Conservation (phyloP, 2,113 vertebrate genomes). For the Thermophis baileyi region DNA sequence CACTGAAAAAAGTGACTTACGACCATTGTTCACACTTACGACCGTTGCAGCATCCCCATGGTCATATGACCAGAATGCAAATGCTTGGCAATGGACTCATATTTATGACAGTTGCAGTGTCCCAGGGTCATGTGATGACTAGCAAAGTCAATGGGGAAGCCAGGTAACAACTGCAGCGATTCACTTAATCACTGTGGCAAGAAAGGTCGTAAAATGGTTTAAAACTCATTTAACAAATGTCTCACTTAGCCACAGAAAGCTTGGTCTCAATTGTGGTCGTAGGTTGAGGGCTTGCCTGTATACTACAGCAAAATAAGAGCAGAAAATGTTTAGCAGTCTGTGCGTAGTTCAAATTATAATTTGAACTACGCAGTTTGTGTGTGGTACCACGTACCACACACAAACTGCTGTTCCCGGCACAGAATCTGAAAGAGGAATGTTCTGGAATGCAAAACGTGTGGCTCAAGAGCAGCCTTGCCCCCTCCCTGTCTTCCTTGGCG, state of each 20-base stretch:
- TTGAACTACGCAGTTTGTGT: background rate
- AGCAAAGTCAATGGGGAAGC: background rate
- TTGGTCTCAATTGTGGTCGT: background rate
- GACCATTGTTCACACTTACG: no score
- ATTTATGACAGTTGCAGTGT: background rate
- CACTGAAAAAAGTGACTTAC: background rate
- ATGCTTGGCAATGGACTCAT: background rate
- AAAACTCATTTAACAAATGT: background rate
- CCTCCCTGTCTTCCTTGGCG: background rate
- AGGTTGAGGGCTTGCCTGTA: background rate
- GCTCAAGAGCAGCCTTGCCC: background rate
- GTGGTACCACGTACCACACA: background rate
- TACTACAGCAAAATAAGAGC: background rate
- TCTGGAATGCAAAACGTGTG: background rate
- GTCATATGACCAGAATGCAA: background rate
- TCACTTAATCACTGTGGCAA: background rate
- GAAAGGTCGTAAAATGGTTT: background rate
- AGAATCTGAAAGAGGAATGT: background rate
- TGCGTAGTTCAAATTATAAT: background rate
- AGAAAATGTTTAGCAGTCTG: background rate
- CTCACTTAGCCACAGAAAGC: background rate
- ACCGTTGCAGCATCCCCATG: background rate
- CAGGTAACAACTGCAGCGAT: background rate
- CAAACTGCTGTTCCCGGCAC: background rate
- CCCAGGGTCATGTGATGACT: background rate